phyloP scores from a whole-genome alignment of 2,113 vertebrate genomes.

The Atrichornis clamosus region DNA sequence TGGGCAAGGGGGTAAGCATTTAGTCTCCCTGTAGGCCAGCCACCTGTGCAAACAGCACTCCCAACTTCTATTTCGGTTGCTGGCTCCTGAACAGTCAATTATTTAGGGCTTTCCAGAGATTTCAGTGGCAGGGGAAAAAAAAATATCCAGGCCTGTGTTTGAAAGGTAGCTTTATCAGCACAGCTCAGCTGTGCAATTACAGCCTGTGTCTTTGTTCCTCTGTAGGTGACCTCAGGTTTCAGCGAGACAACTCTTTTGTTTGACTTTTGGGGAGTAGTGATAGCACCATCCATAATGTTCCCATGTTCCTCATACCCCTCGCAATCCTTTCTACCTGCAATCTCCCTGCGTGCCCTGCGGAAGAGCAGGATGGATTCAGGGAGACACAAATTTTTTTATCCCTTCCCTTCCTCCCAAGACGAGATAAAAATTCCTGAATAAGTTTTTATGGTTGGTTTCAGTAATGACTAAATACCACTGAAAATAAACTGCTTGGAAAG shows the following conservation, averaged over 20 bases:
- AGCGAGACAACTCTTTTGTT: neutral
- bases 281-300: neutral
- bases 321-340: neutral
- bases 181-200: neutral
- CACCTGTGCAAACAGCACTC: constrained; percentile 78
- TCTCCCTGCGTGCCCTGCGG: neutral
- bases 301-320: neutral
- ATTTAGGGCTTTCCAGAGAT: constrained; percentile 67
- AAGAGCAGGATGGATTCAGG: neutral
- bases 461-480: neutral
- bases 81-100: constrained; percentile 70
- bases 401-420: neutral
- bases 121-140: constrained; percentile 10
- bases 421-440: neutral
- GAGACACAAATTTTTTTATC: neutral
- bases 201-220: neutral
- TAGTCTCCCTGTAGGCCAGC: constrained; percentile 58
- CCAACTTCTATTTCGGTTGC: constrained; percentile 58
- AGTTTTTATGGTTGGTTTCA: neutral
- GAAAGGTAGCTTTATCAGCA: constrained; percentile 38
- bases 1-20: constrained; percentile 60
- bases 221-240: neutral
- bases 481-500: neutral
- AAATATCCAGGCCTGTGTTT: neutral
- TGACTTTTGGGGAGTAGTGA: neutral